phyloP scores from a whole-genome alignment of 2,888 invertebrate species.

The Hemaris fuciformis region DNA sequence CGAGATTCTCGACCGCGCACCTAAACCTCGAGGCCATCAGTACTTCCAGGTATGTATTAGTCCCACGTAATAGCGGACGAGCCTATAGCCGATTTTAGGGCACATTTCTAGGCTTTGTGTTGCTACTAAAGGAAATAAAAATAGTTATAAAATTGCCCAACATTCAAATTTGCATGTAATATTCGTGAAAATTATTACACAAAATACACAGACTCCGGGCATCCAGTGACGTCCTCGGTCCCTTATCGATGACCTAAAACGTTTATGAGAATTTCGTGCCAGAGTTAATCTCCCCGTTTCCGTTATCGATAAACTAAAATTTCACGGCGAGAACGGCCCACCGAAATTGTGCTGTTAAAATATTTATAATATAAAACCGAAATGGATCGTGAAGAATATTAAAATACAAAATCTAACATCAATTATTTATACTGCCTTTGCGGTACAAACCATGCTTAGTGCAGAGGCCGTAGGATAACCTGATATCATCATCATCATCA shows the following conservation, averaged over 20 bases:
- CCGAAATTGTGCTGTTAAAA: constrained; percentile 31
- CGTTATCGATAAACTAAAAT: constrained; percentile 71
- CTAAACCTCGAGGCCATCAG: too few species aligned
- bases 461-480: too few species aligned
- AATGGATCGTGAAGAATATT: constrained; percentile 6
- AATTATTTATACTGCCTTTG: constrained; percentile 6
- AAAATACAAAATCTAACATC: too few species aligned
- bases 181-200: background rate
- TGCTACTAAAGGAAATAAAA: too few species aligned
- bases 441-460: too few species aligned
- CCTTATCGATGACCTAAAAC: constrained; percentile 65
- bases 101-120: too few species aligned
- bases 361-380: background rate
- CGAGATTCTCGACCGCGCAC: too few species aligned
- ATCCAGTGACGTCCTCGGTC: constrained; percentile 29
- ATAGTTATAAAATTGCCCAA: too few species aligned
- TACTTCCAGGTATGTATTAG: too few species aligned
- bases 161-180: background rate
- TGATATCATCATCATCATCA: too few species aligned
- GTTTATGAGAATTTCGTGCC: constrained; percentile 74
- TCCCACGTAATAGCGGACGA: too few species aligned
- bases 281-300: constrained; percentile 68
- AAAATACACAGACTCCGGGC: constrained; percentile 16
- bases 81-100: too few species aligned
- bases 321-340: constrained; percentile 44